Evolutionary conservation across 2,888 invertebrate species (phyloP), one percentile per base, ranked within the genome.

Genomic region (Biston stratarius): DNA sequence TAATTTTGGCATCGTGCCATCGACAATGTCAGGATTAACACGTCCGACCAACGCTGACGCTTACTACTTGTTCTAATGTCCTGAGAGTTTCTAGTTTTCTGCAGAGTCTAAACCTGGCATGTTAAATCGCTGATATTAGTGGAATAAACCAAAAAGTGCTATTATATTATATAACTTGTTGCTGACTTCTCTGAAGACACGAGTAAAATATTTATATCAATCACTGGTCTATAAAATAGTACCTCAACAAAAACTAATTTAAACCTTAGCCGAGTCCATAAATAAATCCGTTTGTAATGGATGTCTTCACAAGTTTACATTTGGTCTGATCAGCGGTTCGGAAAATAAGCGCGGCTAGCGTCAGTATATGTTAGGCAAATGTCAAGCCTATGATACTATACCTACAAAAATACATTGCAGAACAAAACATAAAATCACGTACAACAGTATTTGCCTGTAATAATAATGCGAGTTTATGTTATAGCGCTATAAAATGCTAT

Each of bases 401-500:
- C 14, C 38, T 52, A 52, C 34, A 36, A n/a, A 36, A n/a, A 7
- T 40, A 38, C 24, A 42, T 1, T 48, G 75, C 77, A 85, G 78
- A 82, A 75, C 76, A 77, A 78, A 80, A 83, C 82, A 83, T 83
- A 87, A 85, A 86, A 85, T 83, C 82, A 75, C 75, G 73, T 15
- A 2, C 15, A 38, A 40, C 11, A 53, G 15, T n/a, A n/a, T 5
- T 33, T 49, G 33, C 6, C 10, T 11, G 9, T 40, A n/a, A n/a
- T n/a, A n/a, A n/a, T n/a, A n/a, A n/a, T n/a, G n/a, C n/a, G n/a
- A n/a, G n/a, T n/a, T 38, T 5, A 11, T 1, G 42, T 11, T 42
- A 11, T 42, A 10, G 42, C 0, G 10, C 11, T 8, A 0, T 42
- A 42, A 10, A 11, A 42, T 42, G 42, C 10, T n/a, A n/a, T n/a